Evolutionary conservation across 2,113 vertebrate species (phyloP).

Genomic region (Scomber scombrus): DNA sequence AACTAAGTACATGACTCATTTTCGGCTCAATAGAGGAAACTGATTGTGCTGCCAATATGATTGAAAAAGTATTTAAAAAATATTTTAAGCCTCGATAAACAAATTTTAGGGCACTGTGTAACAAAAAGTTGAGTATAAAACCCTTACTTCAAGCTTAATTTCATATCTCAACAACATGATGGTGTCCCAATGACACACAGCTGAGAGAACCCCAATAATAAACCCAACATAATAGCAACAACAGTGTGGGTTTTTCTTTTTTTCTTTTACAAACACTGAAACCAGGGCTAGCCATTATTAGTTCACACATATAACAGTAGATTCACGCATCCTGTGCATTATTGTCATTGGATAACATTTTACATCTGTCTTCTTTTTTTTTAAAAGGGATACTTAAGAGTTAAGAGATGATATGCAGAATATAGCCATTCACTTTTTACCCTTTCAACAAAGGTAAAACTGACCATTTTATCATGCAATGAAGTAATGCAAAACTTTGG

Average conservation of each 20-base stretch:
- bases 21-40: conserved; percentile 21
- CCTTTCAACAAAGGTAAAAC: not conserved
- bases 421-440: conserved; percentile 14
- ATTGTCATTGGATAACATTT: conserved; percentile 24
- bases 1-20: conserved; percentile 48
- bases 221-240: not conserved
- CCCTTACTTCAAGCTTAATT: not conserved
- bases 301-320: not conserved
- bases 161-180: not conserved
- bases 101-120: not conserved
- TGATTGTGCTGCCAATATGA: not conserved
- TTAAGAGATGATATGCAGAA: conserved; percentile 16
- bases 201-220: not conserved
- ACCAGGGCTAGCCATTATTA: not conserved
- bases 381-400: conserved; percentile 7
- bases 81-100: conserved; percentile 7
- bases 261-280: not conserved
- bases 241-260: not conserved
- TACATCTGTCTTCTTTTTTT: conserved; percentile 19
- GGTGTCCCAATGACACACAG: not conserved
- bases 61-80: not conserved
- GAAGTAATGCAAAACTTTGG: not conserved
- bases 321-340: conserved; percentile 37
- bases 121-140: not conserved
- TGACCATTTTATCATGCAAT: not conserved